Evolutionary conservation across 2,797 vertebrate genomes (phyloP).

Genomic region (Scomberomorus guttatus): DNA sequence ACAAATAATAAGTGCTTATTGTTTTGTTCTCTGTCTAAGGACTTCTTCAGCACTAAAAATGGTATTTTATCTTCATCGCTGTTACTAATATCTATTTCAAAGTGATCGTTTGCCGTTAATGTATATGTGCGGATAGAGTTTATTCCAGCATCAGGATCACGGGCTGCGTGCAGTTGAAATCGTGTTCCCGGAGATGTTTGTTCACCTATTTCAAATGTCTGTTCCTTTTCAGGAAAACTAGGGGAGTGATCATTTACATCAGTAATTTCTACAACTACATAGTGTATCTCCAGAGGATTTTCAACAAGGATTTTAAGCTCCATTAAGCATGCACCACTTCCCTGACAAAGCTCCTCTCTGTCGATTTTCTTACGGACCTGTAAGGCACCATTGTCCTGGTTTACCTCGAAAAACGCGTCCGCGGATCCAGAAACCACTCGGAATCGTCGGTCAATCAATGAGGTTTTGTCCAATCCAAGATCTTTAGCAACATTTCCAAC

Average conservation of each 20-base stretch:
- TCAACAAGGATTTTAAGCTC: slow-evolving; percentile 85
- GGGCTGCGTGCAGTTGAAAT: slow-evolving; percentile 83
- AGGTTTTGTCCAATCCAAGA: slow-evolving; percentile 81
- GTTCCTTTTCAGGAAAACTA: slow-evolving; percentile 71
- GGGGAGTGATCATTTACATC: slow-evolving; percentile 88
- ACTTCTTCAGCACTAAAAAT: slow-evolving; percentile 81
- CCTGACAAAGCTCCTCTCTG: slow-evolving; percentile 79
- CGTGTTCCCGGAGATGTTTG: slow-evolving; percentile 47
- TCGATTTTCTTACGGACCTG: slow-evolving; percentile 80
- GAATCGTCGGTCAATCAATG: slow-evolving; percentile 80
- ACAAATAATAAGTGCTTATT: slow-evolving; percentile 25
- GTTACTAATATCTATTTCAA: slow-evolving; percentile 75
- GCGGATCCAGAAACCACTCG: slow-evolving; percentile 77
- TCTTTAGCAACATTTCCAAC: slow-evolving; percentile 88
- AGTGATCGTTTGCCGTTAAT: slow-evolving; percentile 67
- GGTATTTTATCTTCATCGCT: slow-evolving; percentile 81
- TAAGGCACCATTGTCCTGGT: slow-evolving; percentile 81
- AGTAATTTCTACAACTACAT: slow-evolving; percentile 83
- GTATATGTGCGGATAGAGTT: slow-evolving; percentile 77
- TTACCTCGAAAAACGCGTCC: slow-evolving; percentile 78
- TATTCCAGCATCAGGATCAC: slow-evolving; percentile 81
- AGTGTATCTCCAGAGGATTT: slow-evolving; percentile 86
- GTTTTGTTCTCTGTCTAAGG: slow-evolving; percentile 76
- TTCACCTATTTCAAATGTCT: slow-evolving; percentile 74
- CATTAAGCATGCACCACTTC: slow-evolving; percentile 70